phyloP scores from a whole-genome alignment of 1,140 invertebrate genomes.

The Caenorhabditis remanei region DNA sequence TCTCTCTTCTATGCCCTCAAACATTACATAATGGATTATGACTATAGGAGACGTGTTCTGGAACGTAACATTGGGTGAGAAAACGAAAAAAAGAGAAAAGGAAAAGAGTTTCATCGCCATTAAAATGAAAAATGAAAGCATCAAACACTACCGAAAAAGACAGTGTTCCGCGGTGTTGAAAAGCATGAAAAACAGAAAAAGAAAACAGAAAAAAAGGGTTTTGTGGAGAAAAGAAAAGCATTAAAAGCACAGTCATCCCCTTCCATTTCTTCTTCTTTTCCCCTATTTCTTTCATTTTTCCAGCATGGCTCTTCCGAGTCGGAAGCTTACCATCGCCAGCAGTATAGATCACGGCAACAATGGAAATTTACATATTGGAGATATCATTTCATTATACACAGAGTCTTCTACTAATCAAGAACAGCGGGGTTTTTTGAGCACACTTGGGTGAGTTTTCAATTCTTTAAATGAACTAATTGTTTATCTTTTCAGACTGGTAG shows the following conservation, averaged over 20 bases:
- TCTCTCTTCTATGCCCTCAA: constrained; percentile 34
- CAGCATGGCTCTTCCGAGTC: constrained; percentile 50
- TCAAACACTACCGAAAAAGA: not conserved
- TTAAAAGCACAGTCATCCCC: not conserved
- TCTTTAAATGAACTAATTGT: not conserved
- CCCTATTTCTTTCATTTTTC: not conserved
- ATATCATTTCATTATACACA: constrained; percentile 76
- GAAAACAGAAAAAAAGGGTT: not conserved
- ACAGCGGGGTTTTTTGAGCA: constrained; percentile 76
- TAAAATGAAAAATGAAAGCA: constrained; percentile 36
- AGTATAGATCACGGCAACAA: constrained; percentile 59
- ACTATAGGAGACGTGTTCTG: constrained; percentile 43
- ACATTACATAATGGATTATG: constrained; percentile 40
- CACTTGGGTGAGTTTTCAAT: constrained; percentile 70
- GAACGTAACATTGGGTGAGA: constrained; percentile 28
- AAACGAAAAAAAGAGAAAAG: not conserved
- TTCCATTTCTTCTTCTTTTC: not conserved
- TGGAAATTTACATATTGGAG: constrained; percentile 74
- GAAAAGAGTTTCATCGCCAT: not conserved
- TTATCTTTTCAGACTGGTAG: constrained; percentile 67
- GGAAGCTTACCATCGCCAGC: constrained; percentile 38
- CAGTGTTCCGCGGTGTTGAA: not conserved
- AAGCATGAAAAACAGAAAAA: not conserved
- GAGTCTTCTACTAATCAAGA: constrained; percentile 65
- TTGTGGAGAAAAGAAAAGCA: not conserved